These are phyloP conservation scores for Molossus molossus DNA, from an alignment of 2,797 vertebrate species.

Conservation along the genomic window DNA sequence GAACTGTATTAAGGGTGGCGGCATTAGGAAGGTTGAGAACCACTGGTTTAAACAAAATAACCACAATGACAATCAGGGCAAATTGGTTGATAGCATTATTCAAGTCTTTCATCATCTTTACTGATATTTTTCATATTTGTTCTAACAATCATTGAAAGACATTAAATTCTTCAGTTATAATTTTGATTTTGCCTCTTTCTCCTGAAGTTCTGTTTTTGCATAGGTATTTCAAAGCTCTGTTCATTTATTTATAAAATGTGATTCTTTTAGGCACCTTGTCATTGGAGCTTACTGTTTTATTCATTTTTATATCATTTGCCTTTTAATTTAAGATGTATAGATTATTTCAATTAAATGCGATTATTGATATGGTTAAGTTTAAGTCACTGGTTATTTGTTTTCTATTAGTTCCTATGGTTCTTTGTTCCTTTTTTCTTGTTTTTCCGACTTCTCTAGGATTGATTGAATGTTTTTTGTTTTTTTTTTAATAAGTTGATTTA, in stretches of 20 bases:
- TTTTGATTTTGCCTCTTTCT: neutral
- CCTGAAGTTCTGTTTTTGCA: neutral
- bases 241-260: neutral
- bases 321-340: neutral
- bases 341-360: neutral
- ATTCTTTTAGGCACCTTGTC: neutral
- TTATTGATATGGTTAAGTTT: neutral
- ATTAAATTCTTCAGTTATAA: neutral
- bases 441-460: neutral
- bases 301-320: neutral
- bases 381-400: neutral
- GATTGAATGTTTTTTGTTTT: neutral
- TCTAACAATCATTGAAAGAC: neutral
- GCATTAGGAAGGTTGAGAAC: too few species aligned
- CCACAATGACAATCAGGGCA: neutral
- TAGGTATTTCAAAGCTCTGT: neutral
- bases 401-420: neutral
- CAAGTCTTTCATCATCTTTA: neutral
- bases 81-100: neutral
- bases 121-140: neutral
- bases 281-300: neutral
- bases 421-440: neutral
- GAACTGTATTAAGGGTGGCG: too few species aligned
- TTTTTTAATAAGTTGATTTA: neutral
- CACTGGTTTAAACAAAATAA: neutral